Conservation (phyloP, 2,113 vertebrate genomes). For the Hemibagrus wyckioides region DNA sequence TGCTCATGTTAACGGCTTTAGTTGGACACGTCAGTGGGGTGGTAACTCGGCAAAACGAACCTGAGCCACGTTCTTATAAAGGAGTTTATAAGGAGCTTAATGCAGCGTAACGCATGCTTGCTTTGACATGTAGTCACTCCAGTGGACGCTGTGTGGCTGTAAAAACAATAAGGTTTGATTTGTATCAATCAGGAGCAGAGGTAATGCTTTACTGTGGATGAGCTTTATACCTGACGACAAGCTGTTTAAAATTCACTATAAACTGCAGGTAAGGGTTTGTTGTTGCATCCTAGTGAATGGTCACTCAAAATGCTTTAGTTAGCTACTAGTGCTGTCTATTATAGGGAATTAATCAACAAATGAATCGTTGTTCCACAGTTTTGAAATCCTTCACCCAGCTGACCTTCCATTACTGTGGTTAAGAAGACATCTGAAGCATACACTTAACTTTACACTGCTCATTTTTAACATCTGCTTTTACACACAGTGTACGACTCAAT, state of each 20-base stretch:
- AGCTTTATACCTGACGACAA: neutral
- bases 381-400: neutral
- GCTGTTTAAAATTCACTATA: neutral
- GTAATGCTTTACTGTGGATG: neutral
- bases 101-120: neutral
- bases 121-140: neutral
- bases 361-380: neutral
- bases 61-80: neutral
- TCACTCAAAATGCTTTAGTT: too few relatives aligned
- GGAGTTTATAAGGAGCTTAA: neutral
- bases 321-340: too few relatives aligned
- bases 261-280: neutral
- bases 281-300: neutral
- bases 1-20: neutral
- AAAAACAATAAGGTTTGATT: conserved; percentile 1
- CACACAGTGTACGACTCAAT: neutral
- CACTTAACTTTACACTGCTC: neutral
- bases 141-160: neutral
- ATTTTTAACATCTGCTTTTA: neutral
- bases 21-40: neutral
- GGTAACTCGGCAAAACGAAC: neutral
- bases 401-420: neutral
- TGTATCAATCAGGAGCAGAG: conserved; percentile 3
- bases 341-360: neutral
- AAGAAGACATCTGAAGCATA: neutral